Conservation (phyloP, 1,140 invertebrate genomes). For the Apis florea region DNA sequence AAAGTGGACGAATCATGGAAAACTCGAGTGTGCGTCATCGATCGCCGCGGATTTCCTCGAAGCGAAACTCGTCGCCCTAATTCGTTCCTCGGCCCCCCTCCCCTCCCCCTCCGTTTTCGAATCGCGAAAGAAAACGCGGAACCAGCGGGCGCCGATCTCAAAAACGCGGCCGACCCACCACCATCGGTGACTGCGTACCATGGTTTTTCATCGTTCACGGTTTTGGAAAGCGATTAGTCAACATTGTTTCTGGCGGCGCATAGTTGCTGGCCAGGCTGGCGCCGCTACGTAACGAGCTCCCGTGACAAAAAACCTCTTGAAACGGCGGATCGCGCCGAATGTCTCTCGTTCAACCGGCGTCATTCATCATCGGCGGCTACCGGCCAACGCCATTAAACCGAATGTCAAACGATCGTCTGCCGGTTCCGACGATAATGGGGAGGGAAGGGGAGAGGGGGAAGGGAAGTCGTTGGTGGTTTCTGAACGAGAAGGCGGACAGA, state of each 20-base stretch:
- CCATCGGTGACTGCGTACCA: constrained; percentile 23
- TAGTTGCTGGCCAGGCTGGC: constrained; percentile 68
- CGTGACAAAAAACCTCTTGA: constrained; percentile 68
- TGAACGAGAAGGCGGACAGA: background rate
- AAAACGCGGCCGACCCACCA: constrained; percentile 45
- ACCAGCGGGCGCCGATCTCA: constrained; percentile 33
- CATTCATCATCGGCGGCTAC: constrained; percentile 71
- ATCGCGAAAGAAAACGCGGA: background rate
- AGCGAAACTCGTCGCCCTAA: background rate
- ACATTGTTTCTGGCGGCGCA: constrained; percentile 54
- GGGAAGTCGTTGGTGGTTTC: constrained; percentile 11
- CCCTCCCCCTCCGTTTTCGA: background rate
- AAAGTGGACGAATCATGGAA: no score
- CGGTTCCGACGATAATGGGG: constrained; percentile 41
- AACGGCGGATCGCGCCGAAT: constrained; percentile 61
- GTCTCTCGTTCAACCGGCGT: constrained; percentile 60
- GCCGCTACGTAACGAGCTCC: constrained; percentile 70
- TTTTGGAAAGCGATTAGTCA: constrained; percentile 73
- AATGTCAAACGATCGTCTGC: constrained; percentile 42
- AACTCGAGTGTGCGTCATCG: background rate
- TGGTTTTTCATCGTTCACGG: constrained; percentile 56
- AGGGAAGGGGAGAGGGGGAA: no score
- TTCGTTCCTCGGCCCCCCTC: no score
- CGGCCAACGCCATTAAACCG: constrained; percentile 47
- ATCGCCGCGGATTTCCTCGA: background rate